Conservation (phyloP, 2,888 invertebrate species). For the Dicycla oo region DNA sequence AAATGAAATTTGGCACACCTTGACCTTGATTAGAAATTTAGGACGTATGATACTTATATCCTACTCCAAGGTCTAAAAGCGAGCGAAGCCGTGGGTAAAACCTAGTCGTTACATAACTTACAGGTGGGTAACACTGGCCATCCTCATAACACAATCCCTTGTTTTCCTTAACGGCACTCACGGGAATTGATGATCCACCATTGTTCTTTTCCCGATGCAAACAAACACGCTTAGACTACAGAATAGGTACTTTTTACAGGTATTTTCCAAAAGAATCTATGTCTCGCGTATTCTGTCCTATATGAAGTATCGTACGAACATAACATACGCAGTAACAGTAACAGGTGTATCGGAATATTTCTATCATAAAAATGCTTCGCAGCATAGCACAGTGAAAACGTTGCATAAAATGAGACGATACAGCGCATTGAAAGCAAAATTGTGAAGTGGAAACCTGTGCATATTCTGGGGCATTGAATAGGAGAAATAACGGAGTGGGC, state of each 20-base stretch:
- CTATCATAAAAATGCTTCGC: slow-evolving; percentile 70
- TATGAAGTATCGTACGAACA: slow-evolving; percentile 11
- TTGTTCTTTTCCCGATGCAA: slow-evolving; percentile 23
- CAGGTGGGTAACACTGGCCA: neutral
- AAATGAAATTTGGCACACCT: neutral
- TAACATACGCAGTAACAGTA: too few species aligned
- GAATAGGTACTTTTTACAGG: neutral
- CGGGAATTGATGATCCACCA: slow-evolving; percentile 33
- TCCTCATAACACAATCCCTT: slow-evolving; percentile 25
- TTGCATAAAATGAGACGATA: slow-evolving; percentile 76
- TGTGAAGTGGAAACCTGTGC: slow-evolving; percentile 77
- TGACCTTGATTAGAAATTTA: neutral
- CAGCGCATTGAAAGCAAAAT: slow-evolving; percentile 77
- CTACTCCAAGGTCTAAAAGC: neutral
- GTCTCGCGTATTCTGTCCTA: neutral
- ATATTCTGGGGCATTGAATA: slow-evolving; percentile 79
- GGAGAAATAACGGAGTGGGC: slow-evolving; percentile 75
- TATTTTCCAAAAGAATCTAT: slow-evolving; percentile 16
- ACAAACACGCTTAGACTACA: neutral
- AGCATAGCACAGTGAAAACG: slow-evolving; percentile 67
- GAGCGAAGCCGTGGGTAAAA: neutral
- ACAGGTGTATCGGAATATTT: slow-evolving; percentile 71
- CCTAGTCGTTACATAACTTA: neutral
- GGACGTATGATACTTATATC: neutral
- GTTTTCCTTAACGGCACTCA: slow-evolving; percentile 27